Conservation (phyloP, 2,113 vertebrate genomes). For the Lepus timidus region DNA sequence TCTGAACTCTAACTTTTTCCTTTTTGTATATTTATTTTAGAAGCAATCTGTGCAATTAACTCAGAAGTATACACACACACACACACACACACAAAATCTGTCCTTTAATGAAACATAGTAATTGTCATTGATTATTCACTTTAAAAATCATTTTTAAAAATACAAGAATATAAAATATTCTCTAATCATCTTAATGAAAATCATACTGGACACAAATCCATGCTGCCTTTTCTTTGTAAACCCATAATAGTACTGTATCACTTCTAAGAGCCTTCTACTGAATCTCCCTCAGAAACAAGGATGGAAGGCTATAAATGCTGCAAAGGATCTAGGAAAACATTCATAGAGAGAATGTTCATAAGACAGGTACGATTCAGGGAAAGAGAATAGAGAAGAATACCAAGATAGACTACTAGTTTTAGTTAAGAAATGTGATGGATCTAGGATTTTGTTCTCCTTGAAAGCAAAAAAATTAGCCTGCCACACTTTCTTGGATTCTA, state of each 20-base stretch:
- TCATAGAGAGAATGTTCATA: neutral
- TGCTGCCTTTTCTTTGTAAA: conserved; percentile 29
- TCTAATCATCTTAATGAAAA: conserved; percentile 48
- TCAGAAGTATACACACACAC: neutral
- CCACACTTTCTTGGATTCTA: neutral
- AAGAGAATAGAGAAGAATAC: neutral
- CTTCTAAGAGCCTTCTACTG: neutral
- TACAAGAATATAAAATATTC: conserved; percentile 24
- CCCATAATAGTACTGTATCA: neutral
- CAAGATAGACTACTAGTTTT: neutral
- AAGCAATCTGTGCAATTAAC: conserved; percentile 15
- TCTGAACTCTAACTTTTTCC: conserved; percentile 34
- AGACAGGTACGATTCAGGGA: neutral
- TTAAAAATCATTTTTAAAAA: conserved; percentile 27
- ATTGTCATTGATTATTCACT: conserved; percentile 12
- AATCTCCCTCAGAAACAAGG: conserved; percentile 20
- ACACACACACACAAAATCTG: neutral
- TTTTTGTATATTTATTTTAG: conserved; percentile 18
- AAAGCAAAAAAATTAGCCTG: neutral
- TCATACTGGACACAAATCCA: neutral
- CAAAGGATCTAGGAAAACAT: neutral
- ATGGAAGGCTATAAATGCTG: neutral
- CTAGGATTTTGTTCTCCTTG: neutral
- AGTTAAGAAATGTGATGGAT: neutral
- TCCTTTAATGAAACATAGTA: neutral